Base-by-base conservation (phyloP, 2,888 invertebrate species). In the Mallateleia sp. region DNA sequence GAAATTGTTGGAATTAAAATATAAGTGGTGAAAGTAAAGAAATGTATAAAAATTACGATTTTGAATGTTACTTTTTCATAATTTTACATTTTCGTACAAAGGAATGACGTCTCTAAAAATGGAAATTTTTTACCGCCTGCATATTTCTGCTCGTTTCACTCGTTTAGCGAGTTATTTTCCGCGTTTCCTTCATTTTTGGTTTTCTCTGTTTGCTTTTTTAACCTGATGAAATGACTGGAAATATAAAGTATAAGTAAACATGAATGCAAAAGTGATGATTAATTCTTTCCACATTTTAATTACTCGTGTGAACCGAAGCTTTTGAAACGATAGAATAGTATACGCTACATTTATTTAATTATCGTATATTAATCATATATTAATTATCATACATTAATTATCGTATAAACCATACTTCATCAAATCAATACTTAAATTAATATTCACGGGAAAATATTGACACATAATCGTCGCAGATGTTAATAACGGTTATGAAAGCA, bases 51-150 rank as follows among this genome's bases (percentile, higher is more conserved):
- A n/a, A n/a, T n/a, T n/a, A n/a, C n/a, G n/a, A n/a, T n/a, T n/a
- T n/a, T n/a, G n/a, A 52, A 52, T 14, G 52, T 52, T 52, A 58
- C 58, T 34, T 34, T 58, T 58, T 58, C 58, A 58, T 58, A 58
- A 34, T 58, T 34, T 34, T 34, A 11, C 18, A 34, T 34, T 32
- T 34, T 20, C 58, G 34, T 34, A 34, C 34, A 58, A 58, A 58
- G 56, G 56, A 32, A 18, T 34, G 1, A 34, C 38, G 24, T 60
- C 38, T 38, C 18, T 60, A 9, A 60, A 60, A 38, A 20, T 60
- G 38, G 14, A 60, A 20, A 38, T 60, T 60, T 60, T 60, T 38
- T 60, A 22, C 60, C 60, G 60, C n/a, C 60, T 38, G 60, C 60
- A 42, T 38, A 42, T 60, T 60, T 60, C 38, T 22, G 32, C 60